These are phyloP conservation scores for Trichosurus vulpecula DNA, from an alignment of 2,797 vertebrate species.

Conservation along the genomic window DNA sequence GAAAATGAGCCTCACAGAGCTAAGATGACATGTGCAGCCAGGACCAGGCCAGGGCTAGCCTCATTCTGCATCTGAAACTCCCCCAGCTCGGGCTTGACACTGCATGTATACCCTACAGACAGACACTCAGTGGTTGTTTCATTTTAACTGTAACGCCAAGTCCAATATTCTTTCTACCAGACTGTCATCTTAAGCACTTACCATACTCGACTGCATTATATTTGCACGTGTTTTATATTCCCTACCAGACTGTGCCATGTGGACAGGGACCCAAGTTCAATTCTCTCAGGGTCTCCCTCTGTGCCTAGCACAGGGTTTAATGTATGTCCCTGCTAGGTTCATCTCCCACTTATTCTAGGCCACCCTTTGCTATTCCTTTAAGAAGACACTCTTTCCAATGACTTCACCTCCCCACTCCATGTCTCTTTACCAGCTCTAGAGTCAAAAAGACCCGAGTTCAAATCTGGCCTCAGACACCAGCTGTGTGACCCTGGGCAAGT, in stretches of 20 bases:
- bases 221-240: background rate
- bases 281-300: background rate
- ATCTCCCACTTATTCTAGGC: background rate
- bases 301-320: background rate
- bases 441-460: no score
- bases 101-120: background rate
- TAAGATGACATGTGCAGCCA: fast-evolving
- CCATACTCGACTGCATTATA: no score
- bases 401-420: background rate
- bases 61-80: background rate
- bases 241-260: background rate
- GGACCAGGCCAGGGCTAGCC: background rate
- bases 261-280: background rate
- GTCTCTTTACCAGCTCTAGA: background rate
- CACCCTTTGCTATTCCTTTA: background rate
- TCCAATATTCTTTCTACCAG: background rate
- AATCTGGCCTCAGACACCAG: no score
- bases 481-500: background rate
- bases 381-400: no score
- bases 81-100: background rate
- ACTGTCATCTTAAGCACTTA: background rate
- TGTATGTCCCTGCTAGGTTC: background rate
- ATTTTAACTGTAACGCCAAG: background rate
- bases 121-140: background rate
- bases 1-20: background rate